Evolutionary conservation across 1,140 invertebrate genomes (phyloP).

Genomic region (Wiebesia pumilae): DNA sequence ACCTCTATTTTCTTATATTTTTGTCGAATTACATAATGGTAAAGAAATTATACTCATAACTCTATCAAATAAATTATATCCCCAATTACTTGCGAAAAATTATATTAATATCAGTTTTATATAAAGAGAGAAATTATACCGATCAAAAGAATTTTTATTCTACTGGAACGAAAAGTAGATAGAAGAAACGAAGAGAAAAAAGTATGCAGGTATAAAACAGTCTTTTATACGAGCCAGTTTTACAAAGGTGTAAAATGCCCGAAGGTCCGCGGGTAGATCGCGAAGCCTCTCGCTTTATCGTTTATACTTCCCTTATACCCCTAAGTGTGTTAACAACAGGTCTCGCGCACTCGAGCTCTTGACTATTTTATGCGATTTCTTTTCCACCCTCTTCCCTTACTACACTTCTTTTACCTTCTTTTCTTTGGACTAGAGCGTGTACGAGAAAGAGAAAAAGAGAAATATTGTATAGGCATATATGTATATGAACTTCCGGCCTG

Average conservation of each 20-base stretch:
- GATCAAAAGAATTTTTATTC: constrained; percentile 24
- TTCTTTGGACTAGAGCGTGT: not conserved
- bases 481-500: constrained; percentile 6
- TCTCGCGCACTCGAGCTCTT: constrained; percentile 3
- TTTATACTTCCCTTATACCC: constrained; percentile 5
- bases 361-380: constrained; percentile 40
- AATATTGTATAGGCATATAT: not conserved
- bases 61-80: constrained; percentile 9
- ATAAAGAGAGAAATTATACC: not conserved
- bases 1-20: not conserved
- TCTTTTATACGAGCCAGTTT: constrained; percentile 29
- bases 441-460: not conserved
- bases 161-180: not conserved
- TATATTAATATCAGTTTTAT: constrained; percentile 13
- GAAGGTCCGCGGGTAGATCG: constrained; percentile 23
- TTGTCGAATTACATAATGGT: not conserved
- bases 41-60: not conserved
- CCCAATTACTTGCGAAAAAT: not conserved
- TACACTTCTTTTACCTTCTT: not conserved
- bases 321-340: constrained; percentile 35
- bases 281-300: constrained; percentile 30
- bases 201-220: not conserved
- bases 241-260: constrained; percentile 37
- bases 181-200: not conserved
- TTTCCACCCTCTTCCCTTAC: not conserved